phyloP scores from a whole-genome alignment of 2,797 vertebrate genomes.

The Chrysocyon brachyurus region DNA sequence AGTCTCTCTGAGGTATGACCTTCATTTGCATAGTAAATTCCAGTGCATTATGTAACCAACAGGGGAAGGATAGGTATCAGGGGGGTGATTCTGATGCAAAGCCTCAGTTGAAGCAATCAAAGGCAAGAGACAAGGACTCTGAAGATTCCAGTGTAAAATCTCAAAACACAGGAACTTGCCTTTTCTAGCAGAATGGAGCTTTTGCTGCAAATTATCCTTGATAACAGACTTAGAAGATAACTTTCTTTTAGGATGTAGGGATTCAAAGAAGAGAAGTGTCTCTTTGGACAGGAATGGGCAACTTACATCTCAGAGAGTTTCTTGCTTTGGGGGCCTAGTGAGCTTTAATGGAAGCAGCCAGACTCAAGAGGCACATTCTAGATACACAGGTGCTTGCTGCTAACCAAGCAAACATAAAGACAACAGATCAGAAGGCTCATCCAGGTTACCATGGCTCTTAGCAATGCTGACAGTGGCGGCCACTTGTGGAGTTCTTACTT shows the following conservation, averaged over 20 bases:
- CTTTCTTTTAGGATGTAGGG: not conserved
- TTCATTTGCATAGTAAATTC: slow-evolving; percentile 37
- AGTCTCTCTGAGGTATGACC: not conserved
- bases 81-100: not conserved
- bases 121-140: not conserved
- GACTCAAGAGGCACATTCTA: not conserved
- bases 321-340: not conserved
- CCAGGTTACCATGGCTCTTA: not conserved
- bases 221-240: not conserved
- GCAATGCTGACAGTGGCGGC: not conserved
- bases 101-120: not conserved
- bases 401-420: not conserved
- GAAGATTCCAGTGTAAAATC: not conserved
- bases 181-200: not conserved
- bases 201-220: not conserved
- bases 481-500: not conserved
- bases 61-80: not conserved
- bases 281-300: not conserved
- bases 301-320: not conserved
- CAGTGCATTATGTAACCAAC: not conserved
- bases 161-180: not conserved
- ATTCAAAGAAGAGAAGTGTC: slow-evolving; percentile 11
- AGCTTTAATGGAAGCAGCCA: not conserved
- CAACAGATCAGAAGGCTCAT: not conserved
- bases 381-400: not conserved